Base-by-base conservation (phyloP, 2,113 vertebrate genomes). In the Ailurus styani region DNA sequence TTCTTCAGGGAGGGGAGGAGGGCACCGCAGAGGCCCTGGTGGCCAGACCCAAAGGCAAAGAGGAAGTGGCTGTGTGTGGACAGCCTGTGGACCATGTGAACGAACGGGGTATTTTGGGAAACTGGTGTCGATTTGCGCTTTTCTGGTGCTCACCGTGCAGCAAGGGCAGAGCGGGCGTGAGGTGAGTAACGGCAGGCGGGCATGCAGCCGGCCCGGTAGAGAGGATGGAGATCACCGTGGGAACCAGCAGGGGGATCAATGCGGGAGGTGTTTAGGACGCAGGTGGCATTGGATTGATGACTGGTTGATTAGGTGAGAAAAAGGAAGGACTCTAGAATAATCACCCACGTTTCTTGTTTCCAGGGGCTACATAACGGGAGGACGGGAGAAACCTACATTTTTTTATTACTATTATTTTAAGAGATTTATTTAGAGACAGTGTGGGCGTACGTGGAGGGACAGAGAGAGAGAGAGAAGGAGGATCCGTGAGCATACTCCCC, bases 171-270 rank as follows among this genome's bases (percentile, higher is more conserved):
- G 20, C 3, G 15, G 62, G 2, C 47, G 18, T 55, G 68, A 82
- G 42, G 45, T 3, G 23, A n/a, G 7, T 1, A 1, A 3, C 6
- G 8, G 3, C 1, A 5, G 18, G 29, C 8, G 31, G 31, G 14
- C 52, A 8, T 0, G 1, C 34, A 45, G 78, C 50, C 40, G 52
- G 77, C 29, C n/a, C 8, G 34, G 72, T 12, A 7, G 31, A 25
- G 31, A 1, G 3, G 75, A 37, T 25, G 27, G 31, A 37, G 11
- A 1, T 34, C 62, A 17, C 2, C 0, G 0, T 52, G 18, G 45
- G 37, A 25, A 23, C 7, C 27, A 55, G 47, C 31, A 15, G 6
- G n/a, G 7, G 40, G 9, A 8, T 12, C 1, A 47, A 23, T 18
- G 12, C 81, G 50, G 50, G 37, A 23, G 47, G 45, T 14, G 2